Conservation (phyloP, 2,888 invertebrate genomes). For the Atethmia centrago region DNA sequence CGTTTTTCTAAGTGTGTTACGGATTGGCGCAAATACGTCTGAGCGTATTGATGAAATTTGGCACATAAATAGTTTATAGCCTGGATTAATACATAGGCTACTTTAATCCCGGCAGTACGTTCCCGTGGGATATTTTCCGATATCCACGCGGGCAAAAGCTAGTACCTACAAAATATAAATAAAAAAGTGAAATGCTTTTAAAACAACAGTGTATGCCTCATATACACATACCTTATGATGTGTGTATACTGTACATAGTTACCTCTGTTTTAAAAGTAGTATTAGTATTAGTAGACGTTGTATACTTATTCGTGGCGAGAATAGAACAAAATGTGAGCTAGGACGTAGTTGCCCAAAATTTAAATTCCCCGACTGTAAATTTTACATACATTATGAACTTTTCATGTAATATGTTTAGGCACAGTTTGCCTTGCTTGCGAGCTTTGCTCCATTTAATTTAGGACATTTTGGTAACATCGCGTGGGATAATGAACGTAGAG, state of each 20-base stretch:
- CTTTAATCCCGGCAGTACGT: no score
- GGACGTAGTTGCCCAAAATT: neutral
- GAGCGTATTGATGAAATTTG: no score
- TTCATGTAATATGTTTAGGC: neutral
- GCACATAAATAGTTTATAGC: neutral
- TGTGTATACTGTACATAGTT: neutral
- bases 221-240: no score
- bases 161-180: no score
- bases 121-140: no score
- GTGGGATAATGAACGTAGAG: constrained; percentile 12
- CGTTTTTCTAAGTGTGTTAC: no score
- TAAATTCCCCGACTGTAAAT: neutral
- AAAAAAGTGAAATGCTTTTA: neutral
- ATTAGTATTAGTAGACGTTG: no score
- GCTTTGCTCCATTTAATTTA: constrained; percentile 4
- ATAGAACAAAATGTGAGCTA: neutral
- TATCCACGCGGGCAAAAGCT: no score
- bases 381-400: neutral
- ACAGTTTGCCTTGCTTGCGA: neutral
- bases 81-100: no score
- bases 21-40: no score
- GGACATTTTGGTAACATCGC: constrained; percentile 2
- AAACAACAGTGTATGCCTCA: neutral
- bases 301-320: neutral
- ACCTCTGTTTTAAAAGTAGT: neutral